A percentile compares a stretch with the other conserved stretches of the same genome.
Evolutionary conservation across 2,888 invertebrate genomes (phyloP).

Genomic region (Lasioglossum zephyrum): DNA sequence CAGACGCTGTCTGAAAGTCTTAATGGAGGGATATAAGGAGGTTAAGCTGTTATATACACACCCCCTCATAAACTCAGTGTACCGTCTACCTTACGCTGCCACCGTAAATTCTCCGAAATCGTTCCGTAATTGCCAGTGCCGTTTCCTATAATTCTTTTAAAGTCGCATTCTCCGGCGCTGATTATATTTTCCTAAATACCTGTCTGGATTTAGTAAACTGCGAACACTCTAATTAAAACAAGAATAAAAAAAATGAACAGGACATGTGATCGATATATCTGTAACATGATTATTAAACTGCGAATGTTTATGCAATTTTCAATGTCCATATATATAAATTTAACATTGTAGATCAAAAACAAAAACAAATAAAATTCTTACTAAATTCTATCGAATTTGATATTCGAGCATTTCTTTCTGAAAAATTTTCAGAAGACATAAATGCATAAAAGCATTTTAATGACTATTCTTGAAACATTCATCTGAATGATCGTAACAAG

Average conservation of each 20-base stretch:
- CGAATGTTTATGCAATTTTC: too few species aligned
- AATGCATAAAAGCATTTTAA: too few species aligned
- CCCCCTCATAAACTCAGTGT: neutral
- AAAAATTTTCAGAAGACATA: too few species aligned
- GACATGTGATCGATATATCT: neutral
- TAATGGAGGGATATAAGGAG: constrained; percentile 21
- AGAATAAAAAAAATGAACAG: too few species aligned
- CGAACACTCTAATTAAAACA: too few species aligned
- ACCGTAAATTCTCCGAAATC: constrained; percentile 5
- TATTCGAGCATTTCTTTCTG: too few species aligned
- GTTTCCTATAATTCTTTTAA: neutral
- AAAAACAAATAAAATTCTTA: too few species aligned
- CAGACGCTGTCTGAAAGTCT: constrained; percentile 19
- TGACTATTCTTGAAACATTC: neutral
- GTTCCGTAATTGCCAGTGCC: neutral
- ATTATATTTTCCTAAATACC: neutral
- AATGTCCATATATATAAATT: too few species aligned
- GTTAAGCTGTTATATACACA: constrained; percentile 13
- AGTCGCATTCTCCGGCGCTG: neutral
- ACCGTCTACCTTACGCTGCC: neutral
- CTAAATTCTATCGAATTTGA: too few species aligned
- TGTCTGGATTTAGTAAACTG: too few species aligned
- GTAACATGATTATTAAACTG: too few species aligned
- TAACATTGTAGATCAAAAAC: too few species aligned
- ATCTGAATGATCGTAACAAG: neutral